These are phyloP conservation scores for Pseudorasbora parva DNA, from an alignment of 2,113 vertebrate genomes.

Conservation along the genomic window DNA sequence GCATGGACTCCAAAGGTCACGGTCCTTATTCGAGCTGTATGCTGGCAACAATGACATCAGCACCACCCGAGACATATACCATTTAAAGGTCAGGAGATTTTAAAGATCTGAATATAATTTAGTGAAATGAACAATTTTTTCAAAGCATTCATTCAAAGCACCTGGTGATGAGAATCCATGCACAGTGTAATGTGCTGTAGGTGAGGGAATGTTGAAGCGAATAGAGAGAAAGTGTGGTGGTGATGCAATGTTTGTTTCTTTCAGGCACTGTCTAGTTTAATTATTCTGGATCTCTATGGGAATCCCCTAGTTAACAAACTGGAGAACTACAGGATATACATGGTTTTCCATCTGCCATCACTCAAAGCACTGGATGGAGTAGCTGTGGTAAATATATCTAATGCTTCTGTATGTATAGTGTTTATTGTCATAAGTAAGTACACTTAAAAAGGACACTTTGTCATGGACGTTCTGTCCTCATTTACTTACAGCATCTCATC, in stretches of 20 bases:
- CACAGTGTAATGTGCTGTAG: not conserved
- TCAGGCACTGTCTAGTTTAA: conserved; percentile 80
- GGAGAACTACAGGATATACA: conserved; percentile 83
- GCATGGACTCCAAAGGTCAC: conserved; percentile 77
- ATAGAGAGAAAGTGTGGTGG: not conserved
- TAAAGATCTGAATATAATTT: not conserved
- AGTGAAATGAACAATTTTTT: not conserved
- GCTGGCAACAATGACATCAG: conserved; percentile 82
- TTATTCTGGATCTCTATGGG: conserved; percentile 83
- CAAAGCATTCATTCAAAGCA: not conserved
- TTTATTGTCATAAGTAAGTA: not conserved
- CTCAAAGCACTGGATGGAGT: conserved; percentile 86
- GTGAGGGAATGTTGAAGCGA: not conserved
- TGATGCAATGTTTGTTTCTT: conserved; percentile 20
- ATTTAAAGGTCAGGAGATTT: conserved; percentile 76
- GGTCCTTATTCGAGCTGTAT: conserved; percentile 83
- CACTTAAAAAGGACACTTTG: not conserved
- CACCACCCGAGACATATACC: conserved; percentile 80
- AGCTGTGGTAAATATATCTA: conserved; percentile 74
- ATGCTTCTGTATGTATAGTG: not conserved
- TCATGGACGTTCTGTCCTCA: not conserved
- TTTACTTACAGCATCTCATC: not conserved
- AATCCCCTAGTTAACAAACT: conserved; percentile 81
- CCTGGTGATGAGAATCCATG: not conserved
- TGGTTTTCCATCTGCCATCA: conserved; percentile 83